A percentile compares a stretch with the other conserved stretches of the same genome.
phyloP scores from a whole-genome alignment of 2,888 invertebrate genomes.

The Rhopalosiphum nymphaeae region DNA sequence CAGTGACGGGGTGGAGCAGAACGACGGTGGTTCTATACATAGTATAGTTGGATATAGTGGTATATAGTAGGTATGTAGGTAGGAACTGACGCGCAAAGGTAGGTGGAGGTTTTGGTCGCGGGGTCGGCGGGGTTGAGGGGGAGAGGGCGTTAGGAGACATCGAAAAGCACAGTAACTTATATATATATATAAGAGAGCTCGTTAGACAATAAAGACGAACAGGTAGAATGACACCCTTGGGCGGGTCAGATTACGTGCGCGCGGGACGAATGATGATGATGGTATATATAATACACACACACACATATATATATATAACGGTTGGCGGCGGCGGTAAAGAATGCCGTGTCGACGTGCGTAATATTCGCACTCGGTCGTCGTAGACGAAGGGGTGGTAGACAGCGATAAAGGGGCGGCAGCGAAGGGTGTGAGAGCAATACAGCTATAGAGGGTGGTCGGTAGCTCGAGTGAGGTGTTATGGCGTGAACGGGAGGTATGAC shows the following conservation, averaged over 20 bases:
- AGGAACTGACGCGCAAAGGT: not conserved
- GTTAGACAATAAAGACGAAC: constrained; percentile 64
- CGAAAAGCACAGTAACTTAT: constrained; percentile 38
- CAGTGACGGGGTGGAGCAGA: not conserved
- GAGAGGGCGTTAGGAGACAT: not conserved
- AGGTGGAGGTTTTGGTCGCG: not conserved
- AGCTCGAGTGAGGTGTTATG: not conserved
- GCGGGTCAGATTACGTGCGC: constrained; percentile 50
- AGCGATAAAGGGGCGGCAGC: not conserved
- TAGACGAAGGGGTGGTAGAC: not conserved
- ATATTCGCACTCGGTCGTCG: not conserved
- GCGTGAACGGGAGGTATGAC: not conserved
- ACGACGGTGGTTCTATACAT: not conserved
- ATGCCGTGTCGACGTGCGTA: constrained; percentile 17
- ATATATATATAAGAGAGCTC: constrained; percentile 53
- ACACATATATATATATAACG: not conserved
- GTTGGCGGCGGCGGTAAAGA: not conserved
- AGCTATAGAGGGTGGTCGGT: not conserved
- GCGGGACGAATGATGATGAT: constrained; percentile 34
- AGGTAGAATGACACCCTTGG: constrained; percentile 65
- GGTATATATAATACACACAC: not conserved
- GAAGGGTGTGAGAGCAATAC: constrained; percentile 12
- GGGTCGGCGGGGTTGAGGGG: not conserved
- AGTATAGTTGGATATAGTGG: not conserved
- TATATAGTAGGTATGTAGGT: not conserved